Percentiles rank a stretch among this genome's conserved stretches.
Conservation (phyloP, 2,888 invertebrate genomes). For the Eupithecia tripunctaria region DNA sequence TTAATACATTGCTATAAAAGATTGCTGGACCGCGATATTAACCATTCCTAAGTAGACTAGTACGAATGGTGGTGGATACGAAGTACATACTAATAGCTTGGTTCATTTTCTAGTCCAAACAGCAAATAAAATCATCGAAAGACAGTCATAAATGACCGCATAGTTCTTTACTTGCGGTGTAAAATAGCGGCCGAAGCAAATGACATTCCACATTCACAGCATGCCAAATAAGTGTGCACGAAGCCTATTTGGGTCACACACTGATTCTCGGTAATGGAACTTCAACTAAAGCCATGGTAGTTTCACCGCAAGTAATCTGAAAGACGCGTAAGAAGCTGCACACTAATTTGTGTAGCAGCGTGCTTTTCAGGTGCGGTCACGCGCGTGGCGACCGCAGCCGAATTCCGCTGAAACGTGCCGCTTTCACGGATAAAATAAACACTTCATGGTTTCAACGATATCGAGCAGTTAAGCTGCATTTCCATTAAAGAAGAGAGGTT, state of each 20-base stretch:
- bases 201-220: conserved; percentile 73
- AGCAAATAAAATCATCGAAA: conserved; percentile 67
- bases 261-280: conserved; percentile 72
- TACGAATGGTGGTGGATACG: not conserved
- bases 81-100: not conserved
- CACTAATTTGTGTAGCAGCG: conserved; percentile 72
- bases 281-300: conserved; percentile 54
- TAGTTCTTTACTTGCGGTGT: conserved; percentile 68
- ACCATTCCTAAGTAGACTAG: not conserved
- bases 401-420: conserved; percentile 65
- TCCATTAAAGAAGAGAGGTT: not conserved
- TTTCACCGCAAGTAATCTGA: conserved; percentile 77
- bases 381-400: conserved; percentile 68
- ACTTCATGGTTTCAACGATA: conserved; percentile 4
- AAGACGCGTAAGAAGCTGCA: conserved; percentile 66
- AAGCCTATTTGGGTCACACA: conserved; percentile 76
- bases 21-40: conserved; percentile 43
- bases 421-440: conserved; percentile 26
- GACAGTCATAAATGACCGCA: conserved; percentile 63
- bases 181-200: conserved; percentile 70
- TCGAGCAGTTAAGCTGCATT: not conserved
- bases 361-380: conserved; percentile 76
- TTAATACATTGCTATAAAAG: conserved; percentile 12
- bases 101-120: conserved; percentile 53
- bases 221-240: conserved; percentile 69